phyloP scores from a whole-genome alignment of 2,797 vertebrate species.

The Denticeps clupeoides region DNA sequence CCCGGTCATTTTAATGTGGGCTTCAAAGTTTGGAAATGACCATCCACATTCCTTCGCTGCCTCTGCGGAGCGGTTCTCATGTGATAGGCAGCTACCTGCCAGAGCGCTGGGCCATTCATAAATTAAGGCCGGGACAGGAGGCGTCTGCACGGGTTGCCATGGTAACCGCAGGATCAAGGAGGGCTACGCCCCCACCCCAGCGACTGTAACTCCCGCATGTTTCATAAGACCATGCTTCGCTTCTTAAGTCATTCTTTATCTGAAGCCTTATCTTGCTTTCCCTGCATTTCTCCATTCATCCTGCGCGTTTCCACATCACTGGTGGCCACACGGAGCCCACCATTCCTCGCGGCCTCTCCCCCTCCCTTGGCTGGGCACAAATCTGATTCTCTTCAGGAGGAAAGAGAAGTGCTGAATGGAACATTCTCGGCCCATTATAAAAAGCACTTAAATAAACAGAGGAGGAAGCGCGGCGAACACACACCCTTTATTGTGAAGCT shows the following conservation, averaged over 20 bases:
- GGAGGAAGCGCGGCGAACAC: conserved; percentile 66
- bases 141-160: conserved; percentile 37
- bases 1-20: conserved; percentile 68
- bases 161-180: neutral
- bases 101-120: conserved; percentile 57
- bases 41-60: conserved; percentile 53
- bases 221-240: conserved; percentile 30
- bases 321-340: conserved; percentile 10
- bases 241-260: conserved; percentile 37
- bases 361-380: conserved; percentile 10
- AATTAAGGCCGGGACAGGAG: conserved; percentile 42
- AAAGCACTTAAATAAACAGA: conserved; percentile 69
- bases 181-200: too few species aligned
- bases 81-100: conserved; percentile 51
- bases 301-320: conserved; percentile 35
- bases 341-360: conserved; percentile 40
- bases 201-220: too few species aligned
- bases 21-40: conserved; percentile 73
- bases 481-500: conserved; percentile 73
- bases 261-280: conserved; percentile 43
- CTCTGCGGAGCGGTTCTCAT: conserved; percentile 43
- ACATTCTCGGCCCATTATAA: conserved; percentile 64
- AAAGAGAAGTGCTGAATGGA: conserved; percentile 60
- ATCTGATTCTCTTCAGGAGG: conserved; percentile 43
- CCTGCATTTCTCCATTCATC: conserved; percentile 12